phyloP scores from a whole-genome alignment of 2,888 invertebrate genomes.

The Epinotia demarniana region DNA sequence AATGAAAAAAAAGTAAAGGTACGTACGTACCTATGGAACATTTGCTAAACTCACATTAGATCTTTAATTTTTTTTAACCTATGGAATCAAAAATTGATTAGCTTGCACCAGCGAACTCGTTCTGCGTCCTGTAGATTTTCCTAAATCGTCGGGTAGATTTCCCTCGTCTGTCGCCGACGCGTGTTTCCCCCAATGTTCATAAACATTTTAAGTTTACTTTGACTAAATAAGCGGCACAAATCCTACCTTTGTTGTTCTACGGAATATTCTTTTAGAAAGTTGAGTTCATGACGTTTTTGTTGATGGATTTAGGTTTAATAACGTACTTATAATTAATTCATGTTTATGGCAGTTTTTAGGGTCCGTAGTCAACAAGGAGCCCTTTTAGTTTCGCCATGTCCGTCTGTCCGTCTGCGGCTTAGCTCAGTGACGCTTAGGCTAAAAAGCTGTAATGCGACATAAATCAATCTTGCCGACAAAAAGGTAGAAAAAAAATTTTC shows the following conservation, averaged over 20 bases:
- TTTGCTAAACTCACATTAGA: background rate
- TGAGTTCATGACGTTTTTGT: background rate
- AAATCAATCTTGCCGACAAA: too few relatives aligned
- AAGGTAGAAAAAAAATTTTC: too few relatives aligned
- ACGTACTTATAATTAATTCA: too few relatives aligned
- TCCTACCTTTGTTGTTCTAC: conserved; percentile 10
- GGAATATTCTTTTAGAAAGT: conserved; percentile 3
- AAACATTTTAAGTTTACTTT: conserved; percentile 22
- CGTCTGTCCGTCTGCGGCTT: too few relatives aligned
- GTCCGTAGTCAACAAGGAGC: too few relatives aligned
- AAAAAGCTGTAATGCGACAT: too few relatives aligned
- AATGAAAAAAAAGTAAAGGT: too few relatives aligned
- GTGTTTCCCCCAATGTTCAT: conserved; percentile 14
- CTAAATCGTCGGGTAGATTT: background rate
- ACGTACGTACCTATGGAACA: too few relatives aligned
- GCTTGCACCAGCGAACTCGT: background rate
- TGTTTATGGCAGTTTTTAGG: too few relatives aligned
- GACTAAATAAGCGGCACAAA: conserved; percentile 5
- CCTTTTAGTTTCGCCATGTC: too few relatives aligned
- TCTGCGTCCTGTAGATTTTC: background rate
- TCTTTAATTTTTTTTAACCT: background rate
- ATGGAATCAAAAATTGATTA: conserved; percentile 7
- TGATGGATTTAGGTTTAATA: background rate
- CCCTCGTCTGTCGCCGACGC: background rate
- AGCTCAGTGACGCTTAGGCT: too few relatives aligned